Conservation (phyloP, 2,113 vertebrate species). For the Apteryx mantelli region DNA sequence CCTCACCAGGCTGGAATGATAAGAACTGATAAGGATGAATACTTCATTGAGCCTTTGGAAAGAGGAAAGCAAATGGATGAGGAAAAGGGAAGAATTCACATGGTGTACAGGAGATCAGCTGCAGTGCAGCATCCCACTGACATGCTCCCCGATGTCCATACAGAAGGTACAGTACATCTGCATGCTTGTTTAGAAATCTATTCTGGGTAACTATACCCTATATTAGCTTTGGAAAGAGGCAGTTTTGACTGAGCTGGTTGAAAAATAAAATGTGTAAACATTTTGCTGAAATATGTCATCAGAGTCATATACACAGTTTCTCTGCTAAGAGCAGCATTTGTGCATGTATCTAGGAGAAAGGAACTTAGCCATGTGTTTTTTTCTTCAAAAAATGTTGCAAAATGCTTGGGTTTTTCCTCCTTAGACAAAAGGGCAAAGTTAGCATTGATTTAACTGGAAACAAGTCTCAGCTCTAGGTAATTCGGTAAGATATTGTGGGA, state of each 20-base stretch:
- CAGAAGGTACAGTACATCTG: conserved; percentile 57
- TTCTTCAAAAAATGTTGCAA: background rate
- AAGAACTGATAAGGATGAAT: conserved; percentile 91
- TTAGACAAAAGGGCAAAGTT: background rate
- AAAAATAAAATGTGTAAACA: background rate
- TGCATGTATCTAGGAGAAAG: background rate
- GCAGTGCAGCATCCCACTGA: conserved; percentile 68
- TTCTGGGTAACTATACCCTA: background rate
- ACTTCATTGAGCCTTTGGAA: conserved; percentile 97
- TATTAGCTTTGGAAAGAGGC: background rate
- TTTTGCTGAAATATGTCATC: background rate
- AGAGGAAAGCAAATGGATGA: conserved; percentile 91
- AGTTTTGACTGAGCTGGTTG: background rate
- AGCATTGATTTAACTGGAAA: background rate
- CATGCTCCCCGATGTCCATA: conserved; percentile 76
- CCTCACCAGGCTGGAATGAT: conserved; percentile 94
- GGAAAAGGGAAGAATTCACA: conserved; percentile 89
- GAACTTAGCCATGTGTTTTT: background rate
- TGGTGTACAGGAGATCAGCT: conserved; percentile 92
- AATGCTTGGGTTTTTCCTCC: background rate
- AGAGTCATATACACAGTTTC: accelerated
- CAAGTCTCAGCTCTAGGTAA: background rate
- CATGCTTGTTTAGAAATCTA: accelerated
- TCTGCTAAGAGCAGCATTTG: background rate
- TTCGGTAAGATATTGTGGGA: background rate